phyloP scores from a whole-genome alignment of 1,140 invertebrate genomes.

The Sarcophaga peregrina region DNA sequence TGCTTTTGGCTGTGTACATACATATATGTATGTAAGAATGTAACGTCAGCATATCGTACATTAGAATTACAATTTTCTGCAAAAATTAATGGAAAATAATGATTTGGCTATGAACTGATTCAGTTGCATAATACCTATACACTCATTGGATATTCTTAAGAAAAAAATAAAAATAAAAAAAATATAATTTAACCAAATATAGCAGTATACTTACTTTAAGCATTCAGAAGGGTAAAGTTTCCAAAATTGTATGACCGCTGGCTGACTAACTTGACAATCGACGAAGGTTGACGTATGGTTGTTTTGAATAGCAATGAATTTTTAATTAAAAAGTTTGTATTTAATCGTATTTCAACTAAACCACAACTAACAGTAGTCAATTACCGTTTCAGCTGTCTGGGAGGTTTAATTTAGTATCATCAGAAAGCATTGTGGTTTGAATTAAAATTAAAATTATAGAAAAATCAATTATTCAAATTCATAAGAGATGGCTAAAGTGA shows the following conservation, averaged over 20 bases:
- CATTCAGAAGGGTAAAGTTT: constrained; percentile 11
- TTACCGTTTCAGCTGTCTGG: neutral
- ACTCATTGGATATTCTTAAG: constrained; percentile 34
- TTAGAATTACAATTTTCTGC: no score
- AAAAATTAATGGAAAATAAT: no score
- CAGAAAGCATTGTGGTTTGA: no score
- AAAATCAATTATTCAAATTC: neutral
- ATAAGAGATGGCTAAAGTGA: neutral
- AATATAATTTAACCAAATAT: neutral
- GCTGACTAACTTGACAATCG: neutral
- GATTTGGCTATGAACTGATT: no score
- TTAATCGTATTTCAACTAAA: constrained; percentile 13
- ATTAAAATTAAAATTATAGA: neutral
- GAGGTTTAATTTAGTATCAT: neutral
- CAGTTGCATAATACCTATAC: neutral
- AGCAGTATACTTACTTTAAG: neutral
- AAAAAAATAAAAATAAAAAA: neutral
- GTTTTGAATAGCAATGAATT: constrained; percentile 24
- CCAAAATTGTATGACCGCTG: constrained; percentile 26
- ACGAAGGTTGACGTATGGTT: constrained; percentile 19
- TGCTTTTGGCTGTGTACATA: no score
- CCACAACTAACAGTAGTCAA: constrained; percentile 5
- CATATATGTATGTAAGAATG: no score
- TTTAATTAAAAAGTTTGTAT: constrained; percentile 34
- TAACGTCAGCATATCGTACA: no score